Evolutionary conservation across 2,113 vertebrate species (phyloP), one percentile per base, ranked within the genome.

Genomic region (Fulica atra): DNA sequence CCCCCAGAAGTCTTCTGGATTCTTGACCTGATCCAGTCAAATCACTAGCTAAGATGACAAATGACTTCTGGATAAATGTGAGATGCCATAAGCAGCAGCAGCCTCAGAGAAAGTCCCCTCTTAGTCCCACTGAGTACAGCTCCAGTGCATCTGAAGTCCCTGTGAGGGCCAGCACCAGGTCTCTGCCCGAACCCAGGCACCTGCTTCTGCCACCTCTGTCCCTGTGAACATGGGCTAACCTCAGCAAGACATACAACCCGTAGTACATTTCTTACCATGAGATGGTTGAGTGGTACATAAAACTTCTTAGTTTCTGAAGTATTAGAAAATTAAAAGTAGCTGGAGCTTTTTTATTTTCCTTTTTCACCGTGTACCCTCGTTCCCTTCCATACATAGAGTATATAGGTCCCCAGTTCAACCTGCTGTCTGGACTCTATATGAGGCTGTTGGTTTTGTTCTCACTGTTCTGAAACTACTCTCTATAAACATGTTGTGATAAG

Each of bases 401-500:
- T 72, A 92, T 42, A 64, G 76, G 82, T 90, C 88, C 88, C 73
- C 80, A 84, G 82, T 81, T 93, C 76, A 83, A 15, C 31, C 60
- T 65, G 76, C 73, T 92, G 31, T 50, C 76, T 92, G 93, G 31
- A 72, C 93, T 88, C 79, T 86, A 4, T 83, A 81, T 42, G 92
- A 94, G 93, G 71, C 86, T 76, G 72, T 84, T 95, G 92, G 7
- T 92, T 96, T 81, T 93, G 74, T 70, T 81, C 85, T 93, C 77
- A 20, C 83, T 69, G 60, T 21, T 95, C 77, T 76, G 65, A 93
- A 95, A 93, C 60, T 50, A 13, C 82, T 65, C 24, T 25, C 95
- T 70, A 91, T 94, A 97, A 96, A 94, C 78, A 73, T n/a, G 63
- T 74, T 71, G 90, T 87, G 92, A 93, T 57, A 77, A 92, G 90